Conservation (phyloP, 53 echinoderm and acorn worm species). For the Zoroaster sp. region DNA sequence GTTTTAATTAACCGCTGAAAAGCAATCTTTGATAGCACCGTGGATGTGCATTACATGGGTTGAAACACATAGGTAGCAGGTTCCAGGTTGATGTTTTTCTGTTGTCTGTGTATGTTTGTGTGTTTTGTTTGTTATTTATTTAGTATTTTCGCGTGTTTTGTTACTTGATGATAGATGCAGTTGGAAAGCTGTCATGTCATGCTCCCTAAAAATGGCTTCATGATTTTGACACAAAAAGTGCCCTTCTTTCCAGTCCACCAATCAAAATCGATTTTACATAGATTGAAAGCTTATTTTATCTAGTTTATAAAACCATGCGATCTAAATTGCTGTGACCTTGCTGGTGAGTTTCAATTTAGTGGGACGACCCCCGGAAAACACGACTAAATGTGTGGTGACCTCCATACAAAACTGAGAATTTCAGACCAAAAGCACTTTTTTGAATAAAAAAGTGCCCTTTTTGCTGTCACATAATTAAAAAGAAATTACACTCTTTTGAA, state of each 20-base stretch:
- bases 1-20: too few relatives aligned
- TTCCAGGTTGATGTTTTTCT: too few relatives aligned
- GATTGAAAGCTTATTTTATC: background rate
- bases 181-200: too few relatives aligned
- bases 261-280: slow-evolving; percentile 6
- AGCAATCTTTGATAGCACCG: too few relatives aligned
- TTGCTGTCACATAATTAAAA: background rate
- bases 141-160: too few relatives aligned
- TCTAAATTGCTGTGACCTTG: background rate
- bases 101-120: too few relatives aligned
- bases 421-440: background rate
- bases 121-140: too few relatives aligned
- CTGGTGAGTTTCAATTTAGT: background rate
- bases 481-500: background rate
- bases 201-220: background rate
- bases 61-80: too few relatives aligned
- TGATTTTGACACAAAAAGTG: background rate
- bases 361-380: background rate
- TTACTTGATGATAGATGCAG: too few relatives aligned
- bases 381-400: background rate
- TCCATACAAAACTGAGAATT: background rate
- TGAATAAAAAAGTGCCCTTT: background rate
- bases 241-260: background rate
- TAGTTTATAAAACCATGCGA: background rate
- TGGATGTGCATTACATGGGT: too few relatives aligned